Evolutionary conservation across 1,140 invertebrate species (phyloP).

Genomic region (Pseudomyrmex cubaensis): DNA sequence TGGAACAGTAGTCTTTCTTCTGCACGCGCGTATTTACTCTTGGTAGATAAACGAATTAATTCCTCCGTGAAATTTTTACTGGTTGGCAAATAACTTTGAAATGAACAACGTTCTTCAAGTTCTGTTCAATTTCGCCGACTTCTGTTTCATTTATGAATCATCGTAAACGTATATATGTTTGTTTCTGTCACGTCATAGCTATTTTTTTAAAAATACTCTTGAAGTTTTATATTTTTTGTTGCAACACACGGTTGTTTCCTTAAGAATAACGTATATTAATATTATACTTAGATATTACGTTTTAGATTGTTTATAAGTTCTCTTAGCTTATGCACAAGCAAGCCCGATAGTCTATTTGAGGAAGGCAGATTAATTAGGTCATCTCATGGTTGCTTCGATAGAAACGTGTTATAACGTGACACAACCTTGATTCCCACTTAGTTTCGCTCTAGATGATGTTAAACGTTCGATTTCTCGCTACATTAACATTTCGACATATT

Average conservation of each 20-base stretch:
- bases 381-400: conserved; percentile 56
- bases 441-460: conserved; percentile 53
- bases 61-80: not conserved
- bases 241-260: too few species aligned
- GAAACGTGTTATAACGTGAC: conserved; percentile 29
- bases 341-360: conserved; percentile 68
- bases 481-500: conserved; percentile 22
- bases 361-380: conserved; percentile 66
- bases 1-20: conserved; percentile 8
- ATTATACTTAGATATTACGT: too few species aligned
- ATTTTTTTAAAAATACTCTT: not conserved
- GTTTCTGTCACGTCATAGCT: conserved; percentile 47
- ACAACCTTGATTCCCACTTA: conserved; percentile 62
- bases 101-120: conserved; percentile 31
- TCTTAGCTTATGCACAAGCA: not conserved
- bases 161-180: conserved; percentile 39
- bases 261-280: too few species aligned
- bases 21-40: not conserved
- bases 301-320: too few species aligned
- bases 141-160: conserved; percentile 72
- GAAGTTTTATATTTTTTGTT: too few species aligned
- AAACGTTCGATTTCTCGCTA: conserved; percentile 23
- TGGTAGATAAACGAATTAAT: not conserved
- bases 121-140: conserved; percentile 65
- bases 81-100: conserved; percentile 6